phyloP scores from a whole-genome alignment of 2,797 vertebrate genomes.

The Brotogeris chrysoptera region DNA sequence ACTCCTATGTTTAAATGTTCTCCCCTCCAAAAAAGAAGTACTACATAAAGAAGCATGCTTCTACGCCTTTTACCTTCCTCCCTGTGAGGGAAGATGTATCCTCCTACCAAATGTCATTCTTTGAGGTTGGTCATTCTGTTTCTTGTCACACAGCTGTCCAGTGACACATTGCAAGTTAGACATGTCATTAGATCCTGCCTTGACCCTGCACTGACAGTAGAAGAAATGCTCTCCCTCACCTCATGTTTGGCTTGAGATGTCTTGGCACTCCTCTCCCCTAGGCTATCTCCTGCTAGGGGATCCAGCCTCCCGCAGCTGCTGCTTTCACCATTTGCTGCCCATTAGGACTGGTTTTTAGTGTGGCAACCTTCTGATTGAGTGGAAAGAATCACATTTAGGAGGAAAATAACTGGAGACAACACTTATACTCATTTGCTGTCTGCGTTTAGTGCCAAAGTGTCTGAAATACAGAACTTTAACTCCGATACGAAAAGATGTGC shows the following conservation, averaged over 20 bases:
- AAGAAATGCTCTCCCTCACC: background rate
- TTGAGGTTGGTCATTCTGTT: background rate
- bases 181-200: background rate
- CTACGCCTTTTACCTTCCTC: background rate
- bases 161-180: background rate
- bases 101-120: background rate
- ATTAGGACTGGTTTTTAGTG: background rate
- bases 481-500: slow-evolving; percentile 63
- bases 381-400: background rate
- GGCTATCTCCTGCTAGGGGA: background rate
- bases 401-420: background rate
- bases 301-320: background rate
- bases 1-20: background rate
- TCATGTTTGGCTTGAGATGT: background rate
- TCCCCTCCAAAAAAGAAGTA: background rate
- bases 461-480: slow-evolving; percentile 41
- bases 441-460: background rate
- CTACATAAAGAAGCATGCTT: background rate
- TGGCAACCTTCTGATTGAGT: background rate
- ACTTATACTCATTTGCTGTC: background rate
- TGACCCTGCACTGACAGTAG: background rate
- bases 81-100: background rate
- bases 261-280: background rate
- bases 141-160: slow-evolving; percentile 3
- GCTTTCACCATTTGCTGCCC: background rate